Evolutionary conservation across 2,888 invertebrate genomes (phyloP), one percentile per base, ranked within the genome.

Genomic region (Tryphoninae sp.): DNA sequence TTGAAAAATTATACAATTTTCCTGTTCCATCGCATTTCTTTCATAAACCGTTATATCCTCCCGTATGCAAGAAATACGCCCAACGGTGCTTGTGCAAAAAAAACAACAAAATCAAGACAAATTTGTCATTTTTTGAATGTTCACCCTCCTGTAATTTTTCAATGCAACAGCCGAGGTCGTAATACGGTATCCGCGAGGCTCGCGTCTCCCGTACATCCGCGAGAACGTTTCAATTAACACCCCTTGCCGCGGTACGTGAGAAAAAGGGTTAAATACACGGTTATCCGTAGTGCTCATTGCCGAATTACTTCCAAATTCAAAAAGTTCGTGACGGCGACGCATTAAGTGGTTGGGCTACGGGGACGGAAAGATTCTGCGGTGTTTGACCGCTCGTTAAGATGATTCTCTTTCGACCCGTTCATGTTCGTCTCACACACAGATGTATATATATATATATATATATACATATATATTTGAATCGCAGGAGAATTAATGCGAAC

Each of bases 261-360:
- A 69, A 64, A 81, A 77, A 69, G 45, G 61, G 45, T 68, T 64
- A 58, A 80, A 62, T 59, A 16, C 49, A 62, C 23, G 13, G 8
- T 42, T 67, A 72, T 55, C n/a, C 16, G 13, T 55, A 26, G 49
- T 49, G 19, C 7, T 40, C 9, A 80, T 69, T 74, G 45, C 55
- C 77, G 58, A 61, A 69, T 85, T 84, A 81, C 79, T 78, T 78
- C 80, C 65, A 82, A 87, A 87, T 87, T 85, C 81, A 65, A 64
- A 72, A 84, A 80, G 82, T 87, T 87, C 86, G 85, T 87, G 87
- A 67, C 73, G 78, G 45, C 42, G 78, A 53, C 58, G 77, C 86
- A 86, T 87, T 88, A 88, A 81, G 55, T 49, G 19, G 59, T 22
- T 11, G 51, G 13, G 23, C 33, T 33, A 51, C 62, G 59, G 40